Evolutionary conservation across 2,113 vertebrate species (phyloP), one percentile per base, ranked within the genome.

Genomic region (Elephantulus edwardii): DNA sequence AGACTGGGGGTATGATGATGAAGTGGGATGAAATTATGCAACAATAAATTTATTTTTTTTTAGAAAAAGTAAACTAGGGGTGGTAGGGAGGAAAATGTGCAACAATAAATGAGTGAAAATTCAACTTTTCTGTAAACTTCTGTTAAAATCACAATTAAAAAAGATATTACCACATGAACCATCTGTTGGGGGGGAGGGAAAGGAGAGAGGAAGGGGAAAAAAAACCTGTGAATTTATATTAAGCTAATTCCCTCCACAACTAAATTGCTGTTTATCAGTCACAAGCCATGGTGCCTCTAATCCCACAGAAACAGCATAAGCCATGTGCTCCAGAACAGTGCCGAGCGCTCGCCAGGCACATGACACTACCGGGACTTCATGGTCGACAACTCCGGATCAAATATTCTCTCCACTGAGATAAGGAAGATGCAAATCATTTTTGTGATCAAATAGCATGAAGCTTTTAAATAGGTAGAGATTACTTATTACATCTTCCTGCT

Each of bases 171-270:
- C 42, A 42, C 2, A 1, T 44, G 90, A 79, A 86, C 33, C 72
- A 58, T 89, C 62, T 88, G 90, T 88, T 42, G 30, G 82, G 35
- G 40, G 3, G 10, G 6, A 48, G 14, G 16, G 26, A 6, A 50
- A 78, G 42, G 26, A 8, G 87, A 40, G 54, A 26, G 24, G 26
- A 5, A 19, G 22, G 1, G 35, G 38, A 48, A 2, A 9, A 30
- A 66, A 74, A 60, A 60, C 42, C 40, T 9, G 35, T 56, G 77
- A 70, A 76, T 91, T 82, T 91, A 86, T 54, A 91, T 74, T 58
- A 93, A 90, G 28, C 90, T 71, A 87, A 95, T 95, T 96, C 33
- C 76, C 82, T 95, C 58, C 74, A 86, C 50, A 79, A 79, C 8
- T 90, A 68, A 76, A 87, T 86, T 95, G 75, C 54, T 62, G 2